These are phyloP conservation scores for Drosophila nigrodunni DNA, from an alignment of 1,140 invertebrate genomes.

Conservation along the genomic window DNA sequence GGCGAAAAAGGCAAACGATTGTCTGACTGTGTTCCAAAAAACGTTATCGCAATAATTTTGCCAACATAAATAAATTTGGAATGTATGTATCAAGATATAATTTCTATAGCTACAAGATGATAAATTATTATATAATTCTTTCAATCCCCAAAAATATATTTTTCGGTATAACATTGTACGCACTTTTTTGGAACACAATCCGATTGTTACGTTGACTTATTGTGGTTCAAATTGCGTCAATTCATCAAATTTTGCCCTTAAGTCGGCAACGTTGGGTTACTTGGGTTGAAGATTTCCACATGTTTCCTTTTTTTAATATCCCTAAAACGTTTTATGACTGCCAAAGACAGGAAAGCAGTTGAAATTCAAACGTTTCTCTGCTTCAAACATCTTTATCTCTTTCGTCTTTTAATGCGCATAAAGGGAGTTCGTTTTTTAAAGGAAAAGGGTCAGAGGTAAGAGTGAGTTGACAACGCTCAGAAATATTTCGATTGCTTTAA, in stretches of 20 bases:
- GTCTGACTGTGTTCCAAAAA: neutral
- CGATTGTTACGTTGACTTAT: slow-evolving; percentile 26
- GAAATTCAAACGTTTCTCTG: slow-evolving; percentile 52
- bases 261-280: neutral
- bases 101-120: too few relatives aligned
- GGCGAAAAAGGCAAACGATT: neutral
- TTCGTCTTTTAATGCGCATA: slow-evolving; percentile 53
- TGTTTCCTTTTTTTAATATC: slow-evolving; percentile 59
- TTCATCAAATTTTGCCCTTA: slow-evolving; percentile 55
- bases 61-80: neutral
- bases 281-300: slow-evolving; percentile 29
- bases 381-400: slow-evolving; percentile 12
- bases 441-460: slow-evolving; percentile 30
- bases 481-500: slow-evolving; percentile 18
- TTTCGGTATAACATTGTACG: neutral
- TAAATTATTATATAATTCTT: too few relatives aligned
- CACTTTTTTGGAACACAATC: slow-evolving; percentile 8
- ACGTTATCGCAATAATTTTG: neutral
- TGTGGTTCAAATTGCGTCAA: slow-evolving; percentile 52
- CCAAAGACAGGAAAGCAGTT: slow-evolving; percentile 49
- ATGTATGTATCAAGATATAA: too few relatives aligned
- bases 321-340: slow-evolving; percentile 65
- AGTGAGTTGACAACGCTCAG: slow-evolving; percentile 1
- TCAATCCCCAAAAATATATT: too few relatives aligned
- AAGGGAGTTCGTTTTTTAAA: slow-evolving; percentile 35